Percentiles rank a stretch among this genome's conserved stretches.
Evolutionary conservation across 1,140 invertebrate genomes (phyloP).

Genomic region (Drosophila setifemur): DNA sequence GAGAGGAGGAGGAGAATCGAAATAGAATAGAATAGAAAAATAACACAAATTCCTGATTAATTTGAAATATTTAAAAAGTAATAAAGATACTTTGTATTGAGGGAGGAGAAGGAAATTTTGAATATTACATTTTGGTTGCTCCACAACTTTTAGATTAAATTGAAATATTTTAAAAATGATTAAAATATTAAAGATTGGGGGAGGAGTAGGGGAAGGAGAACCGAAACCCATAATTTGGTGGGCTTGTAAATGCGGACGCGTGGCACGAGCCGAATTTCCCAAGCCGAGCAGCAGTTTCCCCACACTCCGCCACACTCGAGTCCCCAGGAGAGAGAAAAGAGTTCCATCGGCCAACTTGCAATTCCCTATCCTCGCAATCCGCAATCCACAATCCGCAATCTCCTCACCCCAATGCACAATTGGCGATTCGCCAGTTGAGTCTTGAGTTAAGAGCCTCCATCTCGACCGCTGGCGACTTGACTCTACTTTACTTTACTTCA

Average conservation of each 20-base stretch:
- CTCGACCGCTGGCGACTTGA: neutral
- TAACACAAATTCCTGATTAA: too few relatives aligned
- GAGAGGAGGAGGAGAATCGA: too few relatives aligned
- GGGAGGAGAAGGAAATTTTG: too few relatives aligned
- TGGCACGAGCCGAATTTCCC: conserved; percentile 60
- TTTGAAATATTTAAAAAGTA: too few relatives aligned
- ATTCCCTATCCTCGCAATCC: neutral
- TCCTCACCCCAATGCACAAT: too few relatives aligned
- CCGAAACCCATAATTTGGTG: conserved; percentile 20
- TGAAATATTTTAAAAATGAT: too few relatives aligned
- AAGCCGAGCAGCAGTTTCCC: conserved; percentile 46
- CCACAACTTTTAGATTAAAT: neutral
- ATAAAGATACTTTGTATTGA: too few relatives aligned
- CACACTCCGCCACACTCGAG: conserved; percentile 22
- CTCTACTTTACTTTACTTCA: too few relatives aligned
- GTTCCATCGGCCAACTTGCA: conserved; percentile 8
- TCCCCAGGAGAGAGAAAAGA: neutral
- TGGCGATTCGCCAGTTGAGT: too few relatives aligned
- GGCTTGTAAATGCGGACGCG: conserved; percentile 43
- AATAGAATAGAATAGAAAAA: too few relatives aligned
- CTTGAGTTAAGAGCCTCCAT: neutral
- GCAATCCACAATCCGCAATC: neutral
- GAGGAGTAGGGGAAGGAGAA: neutral
- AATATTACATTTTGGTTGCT: neutral
- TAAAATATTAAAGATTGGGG: too few relatives aligned